Conservation (phyloP, 23 tunicate genomes). For the Aplidium turbinatum region DNA sequence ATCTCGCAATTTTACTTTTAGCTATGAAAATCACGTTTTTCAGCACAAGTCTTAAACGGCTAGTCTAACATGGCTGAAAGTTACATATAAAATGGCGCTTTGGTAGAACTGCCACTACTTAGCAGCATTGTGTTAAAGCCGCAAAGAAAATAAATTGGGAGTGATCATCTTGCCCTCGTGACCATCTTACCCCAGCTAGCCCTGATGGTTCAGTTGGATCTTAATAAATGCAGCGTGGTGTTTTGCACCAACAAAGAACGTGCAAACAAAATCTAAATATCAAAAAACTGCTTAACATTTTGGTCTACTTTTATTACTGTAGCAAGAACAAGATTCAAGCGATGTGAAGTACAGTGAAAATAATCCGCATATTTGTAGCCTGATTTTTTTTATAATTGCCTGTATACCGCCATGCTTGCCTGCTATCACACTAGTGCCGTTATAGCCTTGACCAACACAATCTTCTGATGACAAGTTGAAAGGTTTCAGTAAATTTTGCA, state of each 20-base stretch:
- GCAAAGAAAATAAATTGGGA: no score
- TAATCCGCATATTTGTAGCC: neutral
- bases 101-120: no score
- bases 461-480: constrained; percentile 6
- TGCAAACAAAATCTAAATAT: neutral
- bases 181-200: no score
- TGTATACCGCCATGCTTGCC: constrained; percentile 6
- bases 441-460: constrained; percentile 13
- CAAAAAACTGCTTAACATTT: constrained; percentile 9
- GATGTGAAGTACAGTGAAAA: neutral
- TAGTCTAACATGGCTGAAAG: no score
- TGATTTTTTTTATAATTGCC: constrained; percentile 4
- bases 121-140: no score
- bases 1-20: no score
- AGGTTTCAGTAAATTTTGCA: neutral
- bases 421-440: neutral
- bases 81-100: no score
- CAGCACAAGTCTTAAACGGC: no score
- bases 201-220: neutral
- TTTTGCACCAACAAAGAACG: neutral
- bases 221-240: constrained; percentile 15
- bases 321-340: neutral
- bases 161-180: no score
- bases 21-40: no score
- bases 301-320: neutral